Conservation (phyloP, 2,888 invertebrate genomes). For the Ernsta delagoae region DNA sequence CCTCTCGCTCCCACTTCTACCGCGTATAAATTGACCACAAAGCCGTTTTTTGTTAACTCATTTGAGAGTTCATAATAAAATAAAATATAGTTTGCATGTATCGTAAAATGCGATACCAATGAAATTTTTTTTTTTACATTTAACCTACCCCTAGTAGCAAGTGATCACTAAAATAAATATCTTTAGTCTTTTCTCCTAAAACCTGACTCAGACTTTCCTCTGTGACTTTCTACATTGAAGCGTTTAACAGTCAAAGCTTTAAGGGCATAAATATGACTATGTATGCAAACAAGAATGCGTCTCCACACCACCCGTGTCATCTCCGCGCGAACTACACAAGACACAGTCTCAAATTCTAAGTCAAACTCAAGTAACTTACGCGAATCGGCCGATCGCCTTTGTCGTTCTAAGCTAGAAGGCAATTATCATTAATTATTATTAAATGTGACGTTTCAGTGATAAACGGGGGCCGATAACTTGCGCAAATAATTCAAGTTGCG, state of each 20-base stretch:
- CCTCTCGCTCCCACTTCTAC: too few species aligned
- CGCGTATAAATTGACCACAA: too few species aligned
- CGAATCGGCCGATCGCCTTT: slow-evolving; percentile 83
- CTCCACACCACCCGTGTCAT: slow-evolving; percentile 51
- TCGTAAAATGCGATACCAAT: too few species aligned
- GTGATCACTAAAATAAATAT: too few species aligned
- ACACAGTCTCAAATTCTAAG: slow-evolving; percentile 84
- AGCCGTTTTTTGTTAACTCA: too few species aligned
- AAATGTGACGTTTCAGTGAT: slow-evolving; percentile 81
- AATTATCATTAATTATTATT: slow-evolving; percentile 85
- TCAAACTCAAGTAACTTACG: slow-evolving; percentile 84
- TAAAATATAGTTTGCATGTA: neutral
- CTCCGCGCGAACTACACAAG: slow-evolving; percentile 72
- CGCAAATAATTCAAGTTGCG: slow-evolving; percentile 74
- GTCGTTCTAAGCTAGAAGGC: slow-evolving; percentile 77
- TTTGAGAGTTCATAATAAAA: too few species aligned
- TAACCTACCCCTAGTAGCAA: too few species aligned
- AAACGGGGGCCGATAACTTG: slow-evolving; percentile 82
- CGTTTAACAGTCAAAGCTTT: too few species aligned
- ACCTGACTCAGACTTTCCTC: too few species aligned
- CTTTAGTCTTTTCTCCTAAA: too few species aligned
- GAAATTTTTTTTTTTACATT: too few species aligned
- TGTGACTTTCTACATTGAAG: too few species aligned
- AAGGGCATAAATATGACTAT: neutral
- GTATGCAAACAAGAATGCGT: slow-evolving; percentile 31